Base-by-base conservation (phyloP, 2,888 invertebrate species). In the Clistopyga incitator region DNA sequence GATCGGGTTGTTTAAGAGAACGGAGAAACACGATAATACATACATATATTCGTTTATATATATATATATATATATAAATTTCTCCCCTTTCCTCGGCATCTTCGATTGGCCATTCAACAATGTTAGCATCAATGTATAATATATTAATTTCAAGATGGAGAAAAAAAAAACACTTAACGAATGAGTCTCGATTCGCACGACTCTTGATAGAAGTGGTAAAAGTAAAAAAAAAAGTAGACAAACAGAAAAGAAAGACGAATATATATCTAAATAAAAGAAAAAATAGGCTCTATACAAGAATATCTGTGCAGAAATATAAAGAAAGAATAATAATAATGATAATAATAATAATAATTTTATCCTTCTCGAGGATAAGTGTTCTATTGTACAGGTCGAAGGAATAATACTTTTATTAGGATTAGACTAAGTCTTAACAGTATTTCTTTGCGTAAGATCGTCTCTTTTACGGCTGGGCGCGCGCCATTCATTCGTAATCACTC, bases 351-450 rank as follows among this genome's bases (percentile, higher is more conserved):
- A 45, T 81, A 15, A 59, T 70, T 67, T 87, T 34, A 72, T 75
- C 70, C 84, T 81, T 80, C 82, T 83, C 80, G 81, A 80, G 78
- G 85, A 86, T 86, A 85, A 88, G 85, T 89, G 88, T 87, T 87
- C 88, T 91, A 92, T 91, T 89, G 85, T 92, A 92, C 92, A 92
- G 90, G 88, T 91, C 88, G 88, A 90, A 89, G 88, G 90, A 88
- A 91, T 92, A 92, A 92, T 92, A 92, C 92, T 92, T 92, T 88
- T 85, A 90, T 88, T 86, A 88, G 89, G 88, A 88, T 90, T 88
- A 90, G 88, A 91, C 86, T 89, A 89, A 88, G 75, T 86, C 80
- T 85, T 85, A 86, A 83, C 81, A 59, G 71, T 71, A 38, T 76
- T 65, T 75, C 61, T 75, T 67, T 38, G 70, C 77, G 76, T 72